Conservation (phyloP, 2,113 vertebrate genomes). For the Chaetura pelagica region DNA sequence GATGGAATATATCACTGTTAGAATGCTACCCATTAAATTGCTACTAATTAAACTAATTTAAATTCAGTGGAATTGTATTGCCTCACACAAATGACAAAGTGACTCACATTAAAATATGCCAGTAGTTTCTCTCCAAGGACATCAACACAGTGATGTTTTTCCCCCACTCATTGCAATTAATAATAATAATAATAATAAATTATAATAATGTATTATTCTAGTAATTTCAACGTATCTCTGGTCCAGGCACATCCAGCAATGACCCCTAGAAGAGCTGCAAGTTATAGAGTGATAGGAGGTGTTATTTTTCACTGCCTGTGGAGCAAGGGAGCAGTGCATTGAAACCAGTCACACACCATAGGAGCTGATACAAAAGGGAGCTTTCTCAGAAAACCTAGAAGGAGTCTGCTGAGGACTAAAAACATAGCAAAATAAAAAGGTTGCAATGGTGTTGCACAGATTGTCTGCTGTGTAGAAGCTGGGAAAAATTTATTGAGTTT, state of each 20-base stretch:
- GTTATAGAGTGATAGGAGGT: no score
- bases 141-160: background rate
- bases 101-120: background rate
- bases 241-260: background rate
- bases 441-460: background rate
- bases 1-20: background rate
- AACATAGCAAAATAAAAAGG: background rate
- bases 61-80: background rate
- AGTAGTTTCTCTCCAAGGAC: background rate
- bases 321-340: accelerated
- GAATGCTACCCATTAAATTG: background rate
- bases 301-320: background rate
- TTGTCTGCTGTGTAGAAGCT: background rate
- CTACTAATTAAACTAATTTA: constrained; percentile 11
- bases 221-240: background rate
- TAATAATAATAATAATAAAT: no score
- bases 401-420: background rate
- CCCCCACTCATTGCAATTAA: accelerated
- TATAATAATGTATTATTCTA: no score
- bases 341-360: background rate
- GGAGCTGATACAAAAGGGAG: background rate
- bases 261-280: background rate
- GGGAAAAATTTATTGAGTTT: background rate
- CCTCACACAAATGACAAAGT: background rate
- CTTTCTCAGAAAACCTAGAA: background rate